These are phyloP conservation scores for Panulirus ornatus DNA, from an alignment of 1,140 invertebrate species.

Conservation along the genomic window DNA sequence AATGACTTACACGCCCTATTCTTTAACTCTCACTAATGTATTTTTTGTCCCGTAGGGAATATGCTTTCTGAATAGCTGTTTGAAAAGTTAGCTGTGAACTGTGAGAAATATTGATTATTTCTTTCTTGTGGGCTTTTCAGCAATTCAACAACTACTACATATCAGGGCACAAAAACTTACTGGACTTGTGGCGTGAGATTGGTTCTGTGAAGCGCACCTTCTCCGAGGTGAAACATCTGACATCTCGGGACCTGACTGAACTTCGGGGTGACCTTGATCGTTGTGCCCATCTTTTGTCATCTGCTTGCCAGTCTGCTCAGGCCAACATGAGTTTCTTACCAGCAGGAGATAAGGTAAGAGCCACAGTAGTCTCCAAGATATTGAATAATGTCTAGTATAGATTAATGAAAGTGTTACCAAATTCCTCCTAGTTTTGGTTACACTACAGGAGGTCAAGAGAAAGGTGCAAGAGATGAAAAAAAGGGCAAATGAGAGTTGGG, in stretches of 20 bases:
- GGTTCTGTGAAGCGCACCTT: constrained; percentile 67
- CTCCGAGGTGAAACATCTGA: constrained; percentile 66
- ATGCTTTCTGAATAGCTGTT: too few species aligned
- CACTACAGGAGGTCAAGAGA: too few species aligned
- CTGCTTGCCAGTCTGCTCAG: constrained; percentile 58
- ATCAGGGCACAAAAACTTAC: constrained; percentile 70
- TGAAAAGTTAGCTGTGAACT: too few species aligned
- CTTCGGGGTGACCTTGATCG: constrained; percentile 61
- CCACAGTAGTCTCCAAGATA: background rate
- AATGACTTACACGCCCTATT: too few species aligned
- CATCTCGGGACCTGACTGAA: constrained; percentile 63
- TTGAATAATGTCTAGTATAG: background rate
- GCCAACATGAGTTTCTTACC: constrained; percentile 63
- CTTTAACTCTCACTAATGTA: too few species aligned
- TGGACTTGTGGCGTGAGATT: constrained; percentile 71
- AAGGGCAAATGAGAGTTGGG: too few species aligned
- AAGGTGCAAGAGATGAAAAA: too few species aligned
- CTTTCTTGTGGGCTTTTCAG: constrained; percentile 42
- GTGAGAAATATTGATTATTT: background rate
- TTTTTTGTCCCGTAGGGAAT: too few species aligned
- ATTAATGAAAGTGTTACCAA: too few species aligned
- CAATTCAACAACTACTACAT: constrained; percentile 71
- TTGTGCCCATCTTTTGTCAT: constrained; percentile 54
- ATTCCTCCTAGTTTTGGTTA: too few species aligned
- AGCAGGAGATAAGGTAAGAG: constrained; percentile 59